These are phyloP conservation scores for Amblyopsis hoosieri DNA, from an alignment of 2,797 vertebrate genomes.

Conservation along the genomic window DNA sequence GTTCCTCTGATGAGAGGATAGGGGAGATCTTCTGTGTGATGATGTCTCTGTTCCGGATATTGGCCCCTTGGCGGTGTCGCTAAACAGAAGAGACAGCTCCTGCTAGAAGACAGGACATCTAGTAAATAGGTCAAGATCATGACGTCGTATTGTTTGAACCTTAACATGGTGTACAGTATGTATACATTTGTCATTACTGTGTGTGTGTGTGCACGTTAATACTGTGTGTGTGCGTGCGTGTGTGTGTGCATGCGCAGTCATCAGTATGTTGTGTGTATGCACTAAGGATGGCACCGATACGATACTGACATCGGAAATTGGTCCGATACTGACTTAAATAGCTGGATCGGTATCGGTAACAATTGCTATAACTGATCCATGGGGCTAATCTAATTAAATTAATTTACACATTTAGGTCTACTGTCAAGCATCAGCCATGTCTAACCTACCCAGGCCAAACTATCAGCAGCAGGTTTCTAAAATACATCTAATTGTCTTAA, in stretches of 20 bases:
- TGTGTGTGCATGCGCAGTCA: conserved; percentile 24
- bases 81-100: conserved; percentile 53
- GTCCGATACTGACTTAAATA: background rate
- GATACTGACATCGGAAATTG: too few species aligned
- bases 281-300: background rate
- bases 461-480: too few species aligned
- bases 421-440: too few species aligned
- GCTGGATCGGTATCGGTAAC: background rate
- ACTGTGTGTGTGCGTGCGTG: background rate
- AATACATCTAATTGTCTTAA: too few species aligned
- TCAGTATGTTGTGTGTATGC: conserved; percentile 6
- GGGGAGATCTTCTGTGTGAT: conserved; percentile 51
- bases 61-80: conserved; percentile 56
- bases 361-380: too few species aligned
- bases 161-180: conserved; percentile 36
- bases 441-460: too few species aligned
- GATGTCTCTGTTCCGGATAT: conserved; percentile 79
- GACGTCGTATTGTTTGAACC: conserved; percentile 44
- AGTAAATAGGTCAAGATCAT: conserved; percentile 69
- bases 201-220: conserved; percentile 1
- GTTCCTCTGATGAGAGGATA: conserved; percentile 34
- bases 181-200: background rate
- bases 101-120: conserved; percentile 51
- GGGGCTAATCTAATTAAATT: too few species aligned
- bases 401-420: too few species aligned